Conservation (phyloP, 2,113 vertebrate genomes). For the Phalacrocorax pelagicus region DNA sequence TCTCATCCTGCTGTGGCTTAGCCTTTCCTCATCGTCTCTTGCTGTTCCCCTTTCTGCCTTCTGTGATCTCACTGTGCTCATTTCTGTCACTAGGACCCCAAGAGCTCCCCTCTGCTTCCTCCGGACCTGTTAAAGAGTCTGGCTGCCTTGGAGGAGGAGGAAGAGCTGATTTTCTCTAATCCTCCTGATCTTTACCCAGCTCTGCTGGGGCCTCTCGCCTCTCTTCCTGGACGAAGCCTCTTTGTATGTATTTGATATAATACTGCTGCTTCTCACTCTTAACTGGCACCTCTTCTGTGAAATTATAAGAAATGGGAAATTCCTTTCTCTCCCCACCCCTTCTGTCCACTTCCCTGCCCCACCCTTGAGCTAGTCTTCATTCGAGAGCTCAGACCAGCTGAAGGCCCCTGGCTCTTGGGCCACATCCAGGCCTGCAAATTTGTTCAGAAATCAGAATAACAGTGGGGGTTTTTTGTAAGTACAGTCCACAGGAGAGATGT, state of each 20-base stretch:
- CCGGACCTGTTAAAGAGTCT: constrained; percentile 99
- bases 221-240: constrained; percentile 96
- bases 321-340: not conserved
- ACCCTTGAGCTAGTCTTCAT: not conserved
- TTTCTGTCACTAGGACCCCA: constrained; percentile 93
- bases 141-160: constrained; percentile 98
- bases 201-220: constrained; percentile 93
- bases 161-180: constrained; percentile 97
- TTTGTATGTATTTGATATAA: constrained; percentile 95
- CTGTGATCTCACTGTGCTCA: constrained; percentile 75
- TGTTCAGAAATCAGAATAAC: not conserved
- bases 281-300: constrained; percentile 55
- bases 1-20: not conserved
- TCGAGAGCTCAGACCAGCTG: not conserved
- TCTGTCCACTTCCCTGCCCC: not conserved
- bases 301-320: constrained; percentile 13
- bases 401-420: not conserved
- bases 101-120: constrained; percentile 98
- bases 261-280: constrained; percentile 73
- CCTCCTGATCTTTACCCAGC: constrained; percentile 99
- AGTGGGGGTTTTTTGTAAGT: not conserved
- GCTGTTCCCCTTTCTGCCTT: constrained; percentile 58
- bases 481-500: not conserved
- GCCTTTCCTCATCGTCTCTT: not conserved
- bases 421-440: not conserved